Conservation (phyloP, 2,888 invertebrate species). For the Pollenia labialis region DNA sequence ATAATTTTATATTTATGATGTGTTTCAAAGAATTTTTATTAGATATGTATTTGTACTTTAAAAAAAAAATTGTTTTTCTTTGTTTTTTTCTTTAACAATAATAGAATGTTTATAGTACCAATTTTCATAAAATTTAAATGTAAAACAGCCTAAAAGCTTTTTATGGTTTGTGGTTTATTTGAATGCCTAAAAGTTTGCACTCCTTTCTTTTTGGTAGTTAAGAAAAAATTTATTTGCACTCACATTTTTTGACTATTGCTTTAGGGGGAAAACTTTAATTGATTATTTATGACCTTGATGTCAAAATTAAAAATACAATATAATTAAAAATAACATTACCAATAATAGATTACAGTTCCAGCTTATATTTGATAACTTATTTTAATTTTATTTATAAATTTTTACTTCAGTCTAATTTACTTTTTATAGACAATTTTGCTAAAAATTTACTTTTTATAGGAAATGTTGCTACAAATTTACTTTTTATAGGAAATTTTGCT, state of each 20-base stretch:
- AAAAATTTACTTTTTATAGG: no score
- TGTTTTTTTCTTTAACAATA: background rate
- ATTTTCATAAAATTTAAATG: background rate
- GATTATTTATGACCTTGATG: background rate
- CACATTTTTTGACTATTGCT: no score
- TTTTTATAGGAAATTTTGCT: no score
- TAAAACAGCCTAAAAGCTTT: background rate
- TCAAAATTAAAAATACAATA: no score
- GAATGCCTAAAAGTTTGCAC: background rate
- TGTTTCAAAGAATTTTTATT: slow-evolving; percentile 51
- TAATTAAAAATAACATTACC: no score
- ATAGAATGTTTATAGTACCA: background rate
- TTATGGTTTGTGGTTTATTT: background rate
- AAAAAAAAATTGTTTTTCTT: slow-evolving; percentile 32
- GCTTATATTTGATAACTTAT: no score
- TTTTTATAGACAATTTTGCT: no score
- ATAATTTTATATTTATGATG: slow-evolving; percentile 18
- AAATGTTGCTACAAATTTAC: no score
- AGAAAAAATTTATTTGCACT: background rate
- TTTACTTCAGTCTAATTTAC: no score
- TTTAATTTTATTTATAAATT: no score
- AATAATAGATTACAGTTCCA: no score
- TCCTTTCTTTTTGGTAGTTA: background rate
- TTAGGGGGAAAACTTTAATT: background rate
- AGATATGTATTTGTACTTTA: slow-evolving; percentile 45